Conservation (phyloP, 2,113 vertebrate genomes). For the Camelus dromedarius region DNA sequence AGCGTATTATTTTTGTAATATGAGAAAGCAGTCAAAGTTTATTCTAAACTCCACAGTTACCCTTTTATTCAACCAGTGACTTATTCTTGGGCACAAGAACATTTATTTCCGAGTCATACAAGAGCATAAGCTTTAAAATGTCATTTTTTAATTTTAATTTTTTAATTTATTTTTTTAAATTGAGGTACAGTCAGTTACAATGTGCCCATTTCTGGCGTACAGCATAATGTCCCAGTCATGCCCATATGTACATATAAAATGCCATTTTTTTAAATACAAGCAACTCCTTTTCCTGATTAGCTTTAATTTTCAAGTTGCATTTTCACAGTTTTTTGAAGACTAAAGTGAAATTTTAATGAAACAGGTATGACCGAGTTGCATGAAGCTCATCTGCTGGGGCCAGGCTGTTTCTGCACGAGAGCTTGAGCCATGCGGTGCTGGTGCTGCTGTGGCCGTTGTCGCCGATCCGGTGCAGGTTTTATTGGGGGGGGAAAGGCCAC, state of each 20-base stretch:
- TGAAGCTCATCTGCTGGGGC: no score
- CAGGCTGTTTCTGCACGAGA: background rate
- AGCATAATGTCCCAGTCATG: no score
- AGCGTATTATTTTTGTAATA: background rate
- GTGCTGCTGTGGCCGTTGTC: no score
- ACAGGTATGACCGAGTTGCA: background rate
- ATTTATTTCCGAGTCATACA: background rate
- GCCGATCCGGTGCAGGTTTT: background rate
- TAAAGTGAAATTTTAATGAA: background rate
- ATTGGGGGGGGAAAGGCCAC: background rate
- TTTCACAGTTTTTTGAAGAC: background rate
- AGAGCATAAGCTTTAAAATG: background rate
- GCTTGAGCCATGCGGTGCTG: background rate
- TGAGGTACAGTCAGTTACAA: no score
- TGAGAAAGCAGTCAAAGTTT: background rate
- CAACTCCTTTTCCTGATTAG: background rate
- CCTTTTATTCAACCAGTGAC: background rate
- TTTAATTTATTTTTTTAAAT: no score
- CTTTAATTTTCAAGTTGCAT: background rate
- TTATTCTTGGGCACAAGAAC: background rate
- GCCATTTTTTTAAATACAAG: background rate
- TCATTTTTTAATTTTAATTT: background rate
- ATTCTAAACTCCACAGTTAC: background rate
- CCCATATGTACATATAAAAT: background rate
- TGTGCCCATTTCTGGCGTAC: no score